Conservation (phyloP, 2,797 vertebrate genomes). For the Loriculus beryllinus region DNA sequence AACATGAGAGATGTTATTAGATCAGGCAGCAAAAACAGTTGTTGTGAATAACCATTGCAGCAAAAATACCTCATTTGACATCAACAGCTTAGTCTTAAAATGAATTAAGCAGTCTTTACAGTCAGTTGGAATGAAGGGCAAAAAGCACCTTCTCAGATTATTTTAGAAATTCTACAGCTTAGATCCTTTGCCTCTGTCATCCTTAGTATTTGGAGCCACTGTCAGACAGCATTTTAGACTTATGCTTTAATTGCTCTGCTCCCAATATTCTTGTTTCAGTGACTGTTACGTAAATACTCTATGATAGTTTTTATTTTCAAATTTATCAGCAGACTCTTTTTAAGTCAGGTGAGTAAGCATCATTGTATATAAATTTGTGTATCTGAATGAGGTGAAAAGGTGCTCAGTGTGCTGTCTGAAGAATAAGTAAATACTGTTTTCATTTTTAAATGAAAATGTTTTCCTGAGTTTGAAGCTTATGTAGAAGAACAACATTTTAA, state of each 20-base stretch:
- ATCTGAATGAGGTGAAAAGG: neutral
- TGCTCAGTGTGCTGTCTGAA: neutral
- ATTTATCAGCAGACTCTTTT: conserved; percentile 2
- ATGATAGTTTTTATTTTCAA: conserved; percentile 13
- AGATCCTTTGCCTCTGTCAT: neutral
- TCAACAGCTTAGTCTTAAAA: neutral
- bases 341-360: conserved; percentile 3
- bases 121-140: neutral
- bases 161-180: neutral
- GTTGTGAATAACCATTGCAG: neutral
- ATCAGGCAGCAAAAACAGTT: neutral
- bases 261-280: neutral
- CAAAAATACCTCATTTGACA: neutral
- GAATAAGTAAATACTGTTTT: neutral
- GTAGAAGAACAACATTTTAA: neutral
- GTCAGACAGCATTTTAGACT: neutral
- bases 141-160: neutral
- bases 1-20: neutral
- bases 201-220: neutral
- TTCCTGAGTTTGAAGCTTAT: neutral
- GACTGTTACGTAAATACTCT: conserved; percentile 8
- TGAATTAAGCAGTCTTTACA: neutral
- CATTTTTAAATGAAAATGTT: neutral
- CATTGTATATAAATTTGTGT: neutral
- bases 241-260: neutral